Percentiles rank a stretch among this genome's conserved stretches.
These are phyloP conservation scores for Diadumene lineata DNA, from an alignment of 92 coral and sea anemone genomes.

Conservation along the genomic window DNA sequence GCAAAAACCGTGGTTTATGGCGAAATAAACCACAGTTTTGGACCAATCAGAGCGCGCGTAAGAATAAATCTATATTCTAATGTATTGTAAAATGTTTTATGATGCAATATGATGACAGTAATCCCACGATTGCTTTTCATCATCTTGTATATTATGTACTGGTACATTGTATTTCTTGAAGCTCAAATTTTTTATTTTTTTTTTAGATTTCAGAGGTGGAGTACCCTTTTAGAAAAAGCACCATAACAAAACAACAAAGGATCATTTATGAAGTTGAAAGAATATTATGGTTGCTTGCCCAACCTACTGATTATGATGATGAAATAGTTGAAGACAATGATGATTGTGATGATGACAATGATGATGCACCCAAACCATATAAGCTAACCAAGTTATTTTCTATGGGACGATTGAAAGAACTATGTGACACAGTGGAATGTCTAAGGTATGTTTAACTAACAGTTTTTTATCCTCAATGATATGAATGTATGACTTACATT, in stretches of 20 bases:
- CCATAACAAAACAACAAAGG: slow-evolving; percentile 60
- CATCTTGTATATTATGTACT: too few relatives aligned
- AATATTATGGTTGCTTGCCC: slow-evolving; percentile 60
- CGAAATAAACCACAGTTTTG: too few relatives aligned
- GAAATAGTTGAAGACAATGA: slow-evolving; percentile 32
- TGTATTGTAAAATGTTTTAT: too few relatives aligned
- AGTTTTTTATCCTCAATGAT: too few relatives aligned
- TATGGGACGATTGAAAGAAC: slow-evolving; percentile 51
- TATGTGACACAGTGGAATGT: slow-evolving; percentile 65
- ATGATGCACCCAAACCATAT: slow-evolving; percentile 34
- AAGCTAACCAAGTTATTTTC: slow-evolving; percentile 60
- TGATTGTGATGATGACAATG: neutral
- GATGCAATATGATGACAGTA: too few relatives aligned
- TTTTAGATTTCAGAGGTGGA: slow-evolving; percentile 62
- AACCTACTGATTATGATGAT: slow-evolving; percentile 32
- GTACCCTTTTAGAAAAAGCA: slow-evolving; percentile 63
- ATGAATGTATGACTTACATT: too few relatives aligned
- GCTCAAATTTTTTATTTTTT: neutral
- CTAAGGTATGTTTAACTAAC: slow-evolving; percentile 37
- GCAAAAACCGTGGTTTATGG: too few relatives aligned
- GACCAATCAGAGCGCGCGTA: too few relatives aligned
- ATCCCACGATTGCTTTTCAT: too few relatives aligned
- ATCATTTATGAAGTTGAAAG: slow-evolving; percentile 72
- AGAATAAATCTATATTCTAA: too few relatives aligned
- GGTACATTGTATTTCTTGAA: too few relatives aligned